These are phyloP conservation scores for Caenorhabditis sinica DNA, from an alignment of 2,888 invertebrate species.

Conservation along the genomic window DNA sequence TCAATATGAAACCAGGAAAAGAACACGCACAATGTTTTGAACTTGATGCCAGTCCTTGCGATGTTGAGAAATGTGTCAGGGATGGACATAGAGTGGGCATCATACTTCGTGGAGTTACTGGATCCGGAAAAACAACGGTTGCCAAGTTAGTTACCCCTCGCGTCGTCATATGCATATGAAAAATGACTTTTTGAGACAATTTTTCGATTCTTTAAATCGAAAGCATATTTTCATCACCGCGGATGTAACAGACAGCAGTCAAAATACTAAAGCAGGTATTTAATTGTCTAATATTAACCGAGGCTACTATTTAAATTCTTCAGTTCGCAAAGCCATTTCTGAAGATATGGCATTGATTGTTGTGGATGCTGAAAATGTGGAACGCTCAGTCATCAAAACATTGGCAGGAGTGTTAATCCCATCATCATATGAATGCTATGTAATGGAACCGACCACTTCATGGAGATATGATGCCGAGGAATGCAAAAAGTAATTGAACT, in stretches of 20 bases:
- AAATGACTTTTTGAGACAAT: background rate
- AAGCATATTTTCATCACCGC: background rate
- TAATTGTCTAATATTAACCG: too few relatives aligned
- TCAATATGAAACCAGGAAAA: slow-evolving; percentile 4
- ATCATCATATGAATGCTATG: slow-evolving; percentile 37
- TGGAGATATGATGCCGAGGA: slow-evolving; percentile 38
- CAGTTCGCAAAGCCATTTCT: too few relatives aligned
- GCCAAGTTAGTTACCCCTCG: slow-evolving; percentile 27
- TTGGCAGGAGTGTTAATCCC: background rate
- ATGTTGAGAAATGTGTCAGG: slow-evolving; percentile 40
- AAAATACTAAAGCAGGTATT: background rate
- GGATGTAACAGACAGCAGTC: background rate
- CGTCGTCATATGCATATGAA: background rate
- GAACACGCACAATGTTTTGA: slow-evolving; percentile 50
- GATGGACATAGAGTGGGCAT: slow-evolving; percentile 43
- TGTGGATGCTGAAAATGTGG: slow-evolving; percentile 31
- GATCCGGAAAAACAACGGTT: slow-evolving; percentile 58
- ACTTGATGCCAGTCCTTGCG: slow-evolving; percentile 5
- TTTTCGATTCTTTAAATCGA: background rate
- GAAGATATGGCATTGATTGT: slow-evolving; percentile 6
- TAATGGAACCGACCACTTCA: slow-evolving; percentile 39
- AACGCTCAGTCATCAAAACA: slow-evolving; percentile 4
- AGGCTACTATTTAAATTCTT: too few relatives aligned
- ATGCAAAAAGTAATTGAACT: slow-evolving; percentile 20
- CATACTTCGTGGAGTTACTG: slow-evolving; percentile 55